Base-by-base conservation (phyloP, 2,888 invertebrate genomes). In the Eudemis profundana region DNA sequence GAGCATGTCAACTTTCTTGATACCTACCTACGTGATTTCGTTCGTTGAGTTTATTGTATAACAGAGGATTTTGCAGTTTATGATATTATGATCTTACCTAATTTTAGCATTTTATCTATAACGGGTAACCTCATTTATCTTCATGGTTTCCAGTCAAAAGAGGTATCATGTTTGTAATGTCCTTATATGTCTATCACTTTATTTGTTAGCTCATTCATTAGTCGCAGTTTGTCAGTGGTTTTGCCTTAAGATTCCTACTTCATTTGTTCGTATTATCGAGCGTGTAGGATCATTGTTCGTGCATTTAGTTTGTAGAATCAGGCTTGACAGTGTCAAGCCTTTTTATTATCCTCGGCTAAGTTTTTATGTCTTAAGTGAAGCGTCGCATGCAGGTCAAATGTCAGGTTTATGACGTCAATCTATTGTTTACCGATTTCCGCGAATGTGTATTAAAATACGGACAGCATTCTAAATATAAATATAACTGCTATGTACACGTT, bases 321-420 rank as follows among this genome's bases (percentile, higher is more conserved):
- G n/a, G 15, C 54, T 7, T 56, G 23, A 42, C 17, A 27, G 8
- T 27, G 27, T 54, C 23, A 33, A 10, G 8, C n/a, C n/a, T 33
- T 15, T 21, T 27, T 66, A 69, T 69, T 56, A 73, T 75, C 74
- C 70, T 77, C 75, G 2, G 33, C 7, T 7, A 33, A 10, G 7
- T 74, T 78, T 77, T 71, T 74, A n/a, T 76, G 75, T 73, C 76
- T 71, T 63, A 67, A 65, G 10, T 66, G 65, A 72, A 66, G 68
- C 67, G 68, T 68, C 27, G n/a, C 44, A 29, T 77, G 72, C 74
- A 74, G 82, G 86, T 83, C 76, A 82, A 83, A 82, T 77, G 81
- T 81, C 81, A 83, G 68, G 63, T 66, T 46, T 36, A 49, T 59
- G 54, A 74, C 73, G 75, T 76, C 73, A 74, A 46, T 44, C 61